phyloP scores from a whole-genome alignment of 2,888 invertebrate species.

The Stenotaenia linearis region DNA sequence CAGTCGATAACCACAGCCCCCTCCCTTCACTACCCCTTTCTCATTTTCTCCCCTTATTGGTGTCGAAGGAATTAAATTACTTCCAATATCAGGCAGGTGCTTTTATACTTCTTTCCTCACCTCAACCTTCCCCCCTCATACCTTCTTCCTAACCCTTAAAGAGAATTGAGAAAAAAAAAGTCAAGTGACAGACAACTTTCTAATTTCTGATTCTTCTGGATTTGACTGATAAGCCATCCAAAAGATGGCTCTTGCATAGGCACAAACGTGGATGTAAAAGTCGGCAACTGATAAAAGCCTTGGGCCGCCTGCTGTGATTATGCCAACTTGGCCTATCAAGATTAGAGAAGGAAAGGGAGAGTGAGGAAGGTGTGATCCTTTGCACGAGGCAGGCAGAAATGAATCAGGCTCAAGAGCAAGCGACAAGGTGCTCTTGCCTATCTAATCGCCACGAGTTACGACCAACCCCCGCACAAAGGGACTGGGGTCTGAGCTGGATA shows the following conservation, averaged over 20 bases:
- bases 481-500: not conserved
- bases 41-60: not conserved
- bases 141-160: not conserved
- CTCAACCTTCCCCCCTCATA: no score
- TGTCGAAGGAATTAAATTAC: conserved; percentile 1
- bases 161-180: not conserved
- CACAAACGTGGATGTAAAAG: not conserved
- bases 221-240: not conserved
- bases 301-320: conserved; percentile 3
- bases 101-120: not conserved
- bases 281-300: not conserved
- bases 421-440: conserved; percentile 5
- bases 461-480: not conserved
- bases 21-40: not conserved
- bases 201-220: not conserved
- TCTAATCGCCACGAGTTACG: not conserved
- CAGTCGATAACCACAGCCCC: not conserved
- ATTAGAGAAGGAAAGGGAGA: not conserved
- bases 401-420: conserved; percentile 9
- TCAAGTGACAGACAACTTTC: not conserved
- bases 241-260: not conserved
- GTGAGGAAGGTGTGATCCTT: conserved; percentile 4
- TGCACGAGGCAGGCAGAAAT: conserved; percentile 5
- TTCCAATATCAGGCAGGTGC: not conserved
- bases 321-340: conserved; percentile 4